A percentile compares a stretch with the other conserved stretches of the same genome.
These are phyloP conservation scores for Leptoclinus maculatus DNA, from an alignment of 2,797 vertebrate species.

Conservation along the genomic window DNA sequence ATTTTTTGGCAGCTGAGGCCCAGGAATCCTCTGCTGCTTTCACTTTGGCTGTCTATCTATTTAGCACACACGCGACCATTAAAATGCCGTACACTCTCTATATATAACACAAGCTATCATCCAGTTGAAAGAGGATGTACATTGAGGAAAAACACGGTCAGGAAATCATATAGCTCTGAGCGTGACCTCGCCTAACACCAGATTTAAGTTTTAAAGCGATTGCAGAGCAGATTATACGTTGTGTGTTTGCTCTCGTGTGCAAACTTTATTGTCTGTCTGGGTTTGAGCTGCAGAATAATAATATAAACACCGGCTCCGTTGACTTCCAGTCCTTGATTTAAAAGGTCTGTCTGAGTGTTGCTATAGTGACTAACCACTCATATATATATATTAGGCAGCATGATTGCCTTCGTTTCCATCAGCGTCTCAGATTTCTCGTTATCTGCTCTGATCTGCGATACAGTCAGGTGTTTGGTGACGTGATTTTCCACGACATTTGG, in stretches of 20 bases:
- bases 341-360: constrained; percentile 6
- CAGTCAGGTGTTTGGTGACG: constrained; percentile 42
- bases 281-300: no score
- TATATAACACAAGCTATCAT: constrained; percentile 42
- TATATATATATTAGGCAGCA: not conserved
- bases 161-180: constrained; percentile 51
- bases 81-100: constrained; percentile 26
- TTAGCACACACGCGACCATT: no score
- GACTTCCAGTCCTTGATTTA: constrained; percentile 27
- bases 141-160: no score
- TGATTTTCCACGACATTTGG: not conserved
- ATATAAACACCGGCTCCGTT: constrained; percentile 31
- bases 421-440: constrained; percentile 18
- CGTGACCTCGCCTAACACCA: constrained; percentile 53
- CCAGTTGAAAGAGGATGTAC: not conserved
- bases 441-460: constrained; percentile 32
- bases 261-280: not conserved
- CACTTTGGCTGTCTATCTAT: constrained; percentile 12
- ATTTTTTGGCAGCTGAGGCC: constrained; percentile 53
- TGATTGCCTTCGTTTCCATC: not conserved
- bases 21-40: constrained; percentile 62
- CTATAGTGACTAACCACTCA: constrained; percentile 12
- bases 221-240: constrained; percentile 36
- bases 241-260: constrained; percentile 27
- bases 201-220: not conserved